These are phyloP conservation scores for Catocala sponsa DNA, from an alignment of 2,888 invertebrate genomes.

Conservation along the genomic window DNA sequence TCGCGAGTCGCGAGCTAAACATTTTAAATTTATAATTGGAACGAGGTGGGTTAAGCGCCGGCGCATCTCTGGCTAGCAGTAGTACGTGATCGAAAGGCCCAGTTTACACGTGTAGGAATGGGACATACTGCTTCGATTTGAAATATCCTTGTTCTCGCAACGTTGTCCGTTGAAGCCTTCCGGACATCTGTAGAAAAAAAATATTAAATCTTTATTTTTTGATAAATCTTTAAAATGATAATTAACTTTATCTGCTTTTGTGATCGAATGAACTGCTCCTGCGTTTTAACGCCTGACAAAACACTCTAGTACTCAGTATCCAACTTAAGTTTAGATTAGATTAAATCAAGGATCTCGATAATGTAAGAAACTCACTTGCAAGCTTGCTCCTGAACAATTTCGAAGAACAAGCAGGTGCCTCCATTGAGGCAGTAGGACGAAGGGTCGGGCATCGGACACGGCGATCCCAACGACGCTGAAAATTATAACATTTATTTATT, in stretches of 20 bases:
- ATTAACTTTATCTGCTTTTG: no score
- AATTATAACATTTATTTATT: conserved; percentile 22
- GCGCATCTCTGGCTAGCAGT: conserved; percentile 89
- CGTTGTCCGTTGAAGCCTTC: conserved; percentile 93
- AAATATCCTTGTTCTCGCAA: conserved; percentile 94
- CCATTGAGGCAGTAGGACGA: conserved; percentile 95
- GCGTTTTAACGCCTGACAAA: no score
- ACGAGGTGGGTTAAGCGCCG: conserved; percentile 81
- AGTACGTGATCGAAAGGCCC: conserved; percentile 93
- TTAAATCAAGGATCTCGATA: neutral
- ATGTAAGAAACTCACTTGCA: conserved; percentile 92
- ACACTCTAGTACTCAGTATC: no score
- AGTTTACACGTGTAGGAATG: conserved; percentile 93
- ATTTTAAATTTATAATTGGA: conserved; percentile 74
- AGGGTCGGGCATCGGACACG: conserved; percentile 90
- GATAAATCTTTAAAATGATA: no score
- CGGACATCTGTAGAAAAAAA: conserved; percentile 90
- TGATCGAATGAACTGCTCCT: no score
- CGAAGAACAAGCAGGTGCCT: conserved; percentile 94
- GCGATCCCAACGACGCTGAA: conserved; percentile 87
- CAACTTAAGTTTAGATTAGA: no score
- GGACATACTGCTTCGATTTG: conserved; percentile 93
- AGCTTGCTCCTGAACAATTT: conserved; percentile 93
- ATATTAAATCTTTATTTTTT: neutral
- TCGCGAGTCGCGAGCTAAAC: conserved; percentile 68